Evolutionary conservation across 2,888 invertebrate species (phyloP).

Genomic region (Venustoraphidia nigricollis): DNA sequence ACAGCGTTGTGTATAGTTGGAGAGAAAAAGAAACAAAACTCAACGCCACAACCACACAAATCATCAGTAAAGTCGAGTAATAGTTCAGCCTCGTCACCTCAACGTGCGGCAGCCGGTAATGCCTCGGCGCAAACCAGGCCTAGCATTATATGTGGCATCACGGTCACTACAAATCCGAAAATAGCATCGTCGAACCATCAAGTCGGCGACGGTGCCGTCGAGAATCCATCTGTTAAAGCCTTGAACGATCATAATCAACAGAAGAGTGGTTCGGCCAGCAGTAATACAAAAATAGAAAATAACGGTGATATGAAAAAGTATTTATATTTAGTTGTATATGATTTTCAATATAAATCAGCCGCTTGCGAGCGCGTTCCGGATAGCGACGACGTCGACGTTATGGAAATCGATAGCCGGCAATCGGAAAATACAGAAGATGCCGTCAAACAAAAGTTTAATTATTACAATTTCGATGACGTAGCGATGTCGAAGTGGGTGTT

Average conservation of each 20-base stretch:
- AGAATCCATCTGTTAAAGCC: constrained; percentile 39
- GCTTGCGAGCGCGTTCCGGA: constrained; percentile 16
- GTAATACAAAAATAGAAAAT: constrained; percentile 2
- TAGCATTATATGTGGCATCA: constrained; percentile 34
- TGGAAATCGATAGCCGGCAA: constrained; percentile 23
- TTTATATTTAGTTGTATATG: constrained; percentile 50
- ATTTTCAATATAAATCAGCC: constrained; percentile 45
- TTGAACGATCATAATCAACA: constrained; percentile 64
- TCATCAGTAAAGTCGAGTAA: constrained; percentile 16
- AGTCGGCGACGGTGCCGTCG: constrained; percentile 9
- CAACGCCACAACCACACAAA: constrained; percentile 10
- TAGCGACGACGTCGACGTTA: constrained; percentile 30
- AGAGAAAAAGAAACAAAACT: constrained; percentile 14
- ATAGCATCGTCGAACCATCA: constrained; percentile 2
- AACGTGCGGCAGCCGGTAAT: constrained; percentile 13
- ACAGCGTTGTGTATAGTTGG: constrained; percentile 32
- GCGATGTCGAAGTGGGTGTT: no score
- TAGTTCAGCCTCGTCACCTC: constrained; percentile 12
- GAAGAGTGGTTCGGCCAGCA: constrained; percentile 24
- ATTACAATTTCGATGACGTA: no score
- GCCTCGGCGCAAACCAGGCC: constrained; percentile 23
- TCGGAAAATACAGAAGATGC: constrained; percentile 4
- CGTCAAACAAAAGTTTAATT: background rate
- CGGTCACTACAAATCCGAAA: constrained; percentile 14
- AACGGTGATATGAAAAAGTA: constrained; percentile 26